Percentiles rank a stretch among this genome's conserved stretches.
phyloP scores from a whole-genome alignment of 1,140 invertebrate species.

The Matsumurasca onukii region DNA sequence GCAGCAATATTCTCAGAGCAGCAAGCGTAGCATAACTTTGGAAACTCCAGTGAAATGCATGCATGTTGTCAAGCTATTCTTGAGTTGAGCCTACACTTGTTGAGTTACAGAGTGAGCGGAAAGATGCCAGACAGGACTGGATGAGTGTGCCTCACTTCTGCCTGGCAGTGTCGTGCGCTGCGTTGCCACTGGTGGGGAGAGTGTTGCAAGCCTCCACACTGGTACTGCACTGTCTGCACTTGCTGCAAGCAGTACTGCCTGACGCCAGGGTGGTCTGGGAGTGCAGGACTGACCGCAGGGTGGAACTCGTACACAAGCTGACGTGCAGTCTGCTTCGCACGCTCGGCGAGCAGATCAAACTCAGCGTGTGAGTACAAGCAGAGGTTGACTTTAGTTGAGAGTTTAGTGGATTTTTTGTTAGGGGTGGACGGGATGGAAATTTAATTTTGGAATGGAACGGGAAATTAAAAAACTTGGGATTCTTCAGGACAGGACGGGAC shows the following conservation, averaged over 20 bases:
- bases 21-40: too few relatives aligned
- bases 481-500: too few relatives aligned
- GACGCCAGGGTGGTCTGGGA: background rate
- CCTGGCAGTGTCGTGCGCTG: background rate
- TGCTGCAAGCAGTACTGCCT: background rate
- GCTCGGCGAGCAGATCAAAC: background rate
- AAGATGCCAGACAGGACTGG: too few relatives aligned
- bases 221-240: background rate
- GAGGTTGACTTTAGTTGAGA: background rate
- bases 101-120: too few relatives aligned
- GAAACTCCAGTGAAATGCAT: too few relatives aligned
- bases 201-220: background rate
- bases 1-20: too few relatives aligned
- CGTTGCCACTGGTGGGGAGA: background rate
- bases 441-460: too few relatives aligned
- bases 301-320: background rate
- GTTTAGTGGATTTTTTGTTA: background rate
- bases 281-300: background rate
- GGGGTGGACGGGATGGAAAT: too few relatives aligned
- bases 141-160: conserved; percentile 23
- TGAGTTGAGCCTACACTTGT: too few relatives aligned
- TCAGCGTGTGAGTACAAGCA: conserved; percentile 5
- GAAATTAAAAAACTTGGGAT: too few relatives aligned
- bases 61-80: too few relatives aligned
- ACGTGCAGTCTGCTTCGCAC: background rate